These are phyloP conservation scores for Antedon mediterranea DNA, from an alignment of 53 echinoderm and acorn worm species.

Conservation along the genomic window DNA sequence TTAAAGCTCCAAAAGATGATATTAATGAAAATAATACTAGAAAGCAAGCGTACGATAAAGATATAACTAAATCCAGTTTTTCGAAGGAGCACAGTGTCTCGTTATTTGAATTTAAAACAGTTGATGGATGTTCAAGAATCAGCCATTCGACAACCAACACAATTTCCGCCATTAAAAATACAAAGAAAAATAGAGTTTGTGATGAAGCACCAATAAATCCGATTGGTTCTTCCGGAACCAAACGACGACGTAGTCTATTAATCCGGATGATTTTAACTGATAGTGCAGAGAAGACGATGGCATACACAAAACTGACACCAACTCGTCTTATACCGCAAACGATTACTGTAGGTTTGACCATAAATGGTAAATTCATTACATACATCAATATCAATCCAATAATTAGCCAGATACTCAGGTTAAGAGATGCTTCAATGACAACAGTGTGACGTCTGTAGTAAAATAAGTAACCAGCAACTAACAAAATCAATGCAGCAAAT, in stretches of 20 bases:
- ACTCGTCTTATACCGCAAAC: constrained; percentile 51
- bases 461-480: background rate
- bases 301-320: constrained; percentile 42
- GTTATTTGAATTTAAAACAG: background rate
- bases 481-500: background rate
- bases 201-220: constrained; percentile 24
- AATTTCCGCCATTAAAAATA: constrained; percentile 31
- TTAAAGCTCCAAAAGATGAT: constrained; percentile 14
- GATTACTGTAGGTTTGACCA: constrained; percentile 28
- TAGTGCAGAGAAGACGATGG: constrained; percentile 44
- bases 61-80: constrained; percentile 23
- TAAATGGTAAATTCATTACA: constrained; percentile 37
- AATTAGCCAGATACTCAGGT: constrained; percentile 35
- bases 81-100: constrained; percentile 14
- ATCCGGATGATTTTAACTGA: constrained; percentile 35
- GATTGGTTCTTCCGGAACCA: constrained; percentile 11
- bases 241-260: constrained; percentile 16
- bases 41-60: constrained; percentile 44
- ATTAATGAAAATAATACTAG: constrained; percentile 36
- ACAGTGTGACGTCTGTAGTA: background rate
- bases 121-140: constrained; percentile 29
- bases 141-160: constrained; percentile 52
- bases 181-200: constrained; percentile 42
- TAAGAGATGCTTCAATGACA: constrained; percentile 29
- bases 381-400: constrained; percentile 52